Evolutionary conservation across 2,888 invertebrate species (phyloP).

Genomic region (Callyntrura sp.): DNA sequence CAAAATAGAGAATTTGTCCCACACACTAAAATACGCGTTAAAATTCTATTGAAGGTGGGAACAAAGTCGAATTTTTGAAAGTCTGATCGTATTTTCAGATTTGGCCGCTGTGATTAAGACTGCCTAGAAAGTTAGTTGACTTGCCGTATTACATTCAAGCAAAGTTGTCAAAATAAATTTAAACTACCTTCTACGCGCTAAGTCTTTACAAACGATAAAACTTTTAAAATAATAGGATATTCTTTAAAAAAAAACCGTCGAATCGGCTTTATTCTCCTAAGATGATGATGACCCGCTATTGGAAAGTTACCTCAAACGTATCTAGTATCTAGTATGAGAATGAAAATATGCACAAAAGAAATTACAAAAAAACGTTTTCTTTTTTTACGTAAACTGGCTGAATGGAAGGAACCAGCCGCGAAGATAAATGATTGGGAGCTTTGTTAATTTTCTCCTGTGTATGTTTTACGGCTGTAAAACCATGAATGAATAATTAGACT

Average conservation of each 20-base stretch:
- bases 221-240: neutral
- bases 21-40: neutral
- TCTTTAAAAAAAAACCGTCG: neutral
- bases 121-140: slow-evolving; percentile 59
- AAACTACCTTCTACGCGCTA: neutral
- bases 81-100: slow-evolving; percentile 54
- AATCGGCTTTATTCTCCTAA: slow-evolving; percentile 38
- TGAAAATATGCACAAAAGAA: neutral
- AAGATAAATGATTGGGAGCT: neutral
- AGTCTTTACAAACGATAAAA: neutral
- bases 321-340: neutral
- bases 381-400: neutral
- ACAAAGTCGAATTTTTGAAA: slow-evolving; percentile 59
- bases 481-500: slow-evolving; percentile 6
- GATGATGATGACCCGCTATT: slow-evolving; percentile 25
- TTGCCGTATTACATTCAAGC: slow-evolving; percentile 6
- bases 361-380: slow-evolving; percentile 17
- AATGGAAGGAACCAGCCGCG: neutral
- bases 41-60: neutral
- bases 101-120: neutral
- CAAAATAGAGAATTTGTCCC: neutral
- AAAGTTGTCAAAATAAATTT: neutral
- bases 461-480: neutral
- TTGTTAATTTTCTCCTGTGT: slow-evolving; percentile 7
- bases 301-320: slow-evolving; percentile 34